Evolutionary conservation across 2,888 invertebrate species (phyloP), one percentile per base, ranked within the genome.

Genomic region (Dysmachus trigonus): DNA sequence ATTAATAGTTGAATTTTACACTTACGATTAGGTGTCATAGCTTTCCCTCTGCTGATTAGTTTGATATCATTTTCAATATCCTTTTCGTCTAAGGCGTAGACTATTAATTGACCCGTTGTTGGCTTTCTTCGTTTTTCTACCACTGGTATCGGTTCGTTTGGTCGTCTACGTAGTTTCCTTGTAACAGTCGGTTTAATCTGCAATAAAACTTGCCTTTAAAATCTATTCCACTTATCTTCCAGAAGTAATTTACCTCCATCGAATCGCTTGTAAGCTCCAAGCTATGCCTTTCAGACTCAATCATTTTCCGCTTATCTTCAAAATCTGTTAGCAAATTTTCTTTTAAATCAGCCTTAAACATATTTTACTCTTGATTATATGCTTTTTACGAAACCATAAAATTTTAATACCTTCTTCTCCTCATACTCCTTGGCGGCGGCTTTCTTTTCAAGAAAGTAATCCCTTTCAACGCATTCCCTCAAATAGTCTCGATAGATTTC

Each of bases 181-280:
- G 98, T 99, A 93, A 98, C 96, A n/a, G 97, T 97, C 13, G 98
- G 98, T 90, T 98, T 98, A n/a, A 97, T 95, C 94, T 95, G 91
- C 3, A 51, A 82, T 79, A 87, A 86, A 51, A 81, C 73, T 86
- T 86, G 18, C 38, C 38, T 41, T 41, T 41, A 10, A 41, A 41
- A 41, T 13, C 15, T 31, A 3, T 5, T 31, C 31, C 15, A 38
- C 2, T 83, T 30, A 22, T 18, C 2, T 3, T 6, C 72, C 1
- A 22, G 6, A 38, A 35, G 10, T 18, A 15, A 76, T 76, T 89
- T 89, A 95, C 96, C 93, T 97, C 97, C 93, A 95, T 96, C 2
- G 96, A 96, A 91, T 97, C 97, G 88, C 96, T 97, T 85, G 97
- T 97, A 0, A 99, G 92, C 91, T 99, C 99, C 94, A 98, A 95